Evolutionary conservation across 2,113 vertebrate species (phyloP).

Genomic region (Silurus asotus): DNA sequence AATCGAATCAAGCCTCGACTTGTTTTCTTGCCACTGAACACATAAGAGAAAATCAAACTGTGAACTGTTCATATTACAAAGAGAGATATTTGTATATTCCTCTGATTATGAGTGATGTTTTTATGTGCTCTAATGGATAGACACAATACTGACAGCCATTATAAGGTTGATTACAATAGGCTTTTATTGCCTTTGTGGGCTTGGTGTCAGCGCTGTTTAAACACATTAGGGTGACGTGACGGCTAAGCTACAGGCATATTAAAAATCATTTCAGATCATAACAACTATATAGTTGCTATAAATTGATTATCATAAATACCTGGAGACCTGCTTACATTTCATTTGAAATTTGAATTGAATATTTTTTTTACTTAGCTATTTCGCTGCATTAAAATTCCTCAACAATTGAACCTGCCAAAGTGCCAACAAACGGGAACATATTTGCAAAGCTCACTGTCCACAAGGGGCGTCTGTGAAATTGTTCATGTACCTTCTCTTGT

Average conservation of each 20-base stretch:
- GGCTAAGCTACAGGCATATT: not conserved
- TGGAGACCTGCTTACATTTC: not conserved
- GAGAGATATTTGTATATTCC: not conserved
- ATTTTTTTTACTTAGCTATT: not conserved
- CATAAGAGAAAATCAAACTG: not conserved
- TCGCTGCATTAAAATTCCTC: not conserved
- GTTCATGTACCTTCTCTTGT: not conserved
- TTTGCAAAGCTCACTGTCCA: not conserved
- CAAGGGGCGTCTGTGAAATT: not conserved
- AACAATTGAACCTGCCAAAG: not conserved
- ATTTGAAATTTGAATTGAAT: too few species aligned
- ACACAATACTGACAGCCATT: slow-evolving; percentile 22
- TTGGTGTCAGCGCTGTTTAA: slow-evolving; percentile 14
- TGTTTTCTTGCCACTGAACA: slow-evolving; percentile 5
- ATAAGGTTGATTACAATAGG: slow-evolving; percentile 31
- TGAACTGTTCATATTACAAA: not conserved
- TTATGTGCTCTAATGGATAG: not conserved
- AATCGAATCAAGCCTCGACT: not conserved
- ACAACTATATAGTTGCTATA: not conserved
- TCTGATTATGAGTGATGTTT: slow-evolving; percentile 8
- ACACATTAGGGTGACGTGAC: slow-evolving; percentile 8
- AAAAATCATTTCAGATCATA: not conserved
- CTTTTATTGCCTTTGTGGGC: slow-evolving; percentile 7
- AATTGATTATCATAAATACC: slow-evolving; percentile 8
- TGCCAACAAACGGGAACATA: not conserved